Conservation (phyloP, 2,888 invertebrate genomes). For the Salpingus planirostris region DNA sequence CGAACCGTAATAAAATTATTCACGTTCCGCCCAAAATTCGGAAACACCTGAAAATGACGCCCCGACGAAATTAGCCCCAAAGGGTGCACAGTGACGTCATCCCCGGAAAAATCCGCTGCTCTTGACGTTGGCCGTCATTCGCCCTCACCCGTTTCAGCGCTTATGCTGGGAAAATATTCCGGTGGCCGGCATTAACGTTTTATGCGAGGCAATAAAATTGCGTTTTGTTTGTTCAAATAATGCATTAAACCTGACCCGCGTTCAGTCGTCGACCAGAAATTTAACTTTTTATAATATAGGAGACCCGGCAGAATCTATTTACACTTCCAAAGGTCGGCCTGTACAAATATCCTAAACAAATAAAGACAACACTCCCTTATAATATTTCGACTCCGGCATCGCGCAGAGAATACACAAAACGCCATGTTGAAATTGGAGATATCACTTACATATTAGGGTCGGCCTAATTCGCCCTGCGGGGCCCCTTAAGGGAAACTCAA, state of each 20-base stretch:
- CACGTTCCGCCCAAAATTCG: conserved; percentile 6
- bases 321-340: conserved; percentile 32
- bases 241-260: conserved; percentile 19
- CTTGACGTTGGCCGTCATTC: not conserved
- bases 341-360: conserved; percentile 36
- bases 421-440: conserved; percentile 23
- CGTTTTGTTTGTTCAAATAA: conserved; percentile 11
- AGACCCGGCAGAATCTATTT: conserved; percentile 29
- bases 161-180: not conserved
- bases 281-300: conserved; percentile 22
- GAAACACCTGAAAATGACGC: conserved; percentile 1
- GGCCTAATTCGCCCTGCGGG: no score
- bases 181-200: not conserved
- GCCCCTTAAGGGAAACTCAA: no score
- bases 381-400: no score
- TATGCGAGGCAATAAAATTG: not conserved
- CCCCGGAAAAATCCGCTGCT: not conserved
- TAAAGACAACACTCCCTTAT: conserved; percentile 32
- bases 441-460: conserved; percentile 25
- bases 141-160: not conserved
- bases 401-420: no score
- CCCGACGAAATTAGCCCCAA: not conserved
- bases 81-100: not conserved
- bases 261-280: no score
- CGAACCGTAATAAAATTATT: conserved; percentile 15